Conservation (phyloP, 2,113 vertebrate species). For the Microcebus murinus region DNA sequence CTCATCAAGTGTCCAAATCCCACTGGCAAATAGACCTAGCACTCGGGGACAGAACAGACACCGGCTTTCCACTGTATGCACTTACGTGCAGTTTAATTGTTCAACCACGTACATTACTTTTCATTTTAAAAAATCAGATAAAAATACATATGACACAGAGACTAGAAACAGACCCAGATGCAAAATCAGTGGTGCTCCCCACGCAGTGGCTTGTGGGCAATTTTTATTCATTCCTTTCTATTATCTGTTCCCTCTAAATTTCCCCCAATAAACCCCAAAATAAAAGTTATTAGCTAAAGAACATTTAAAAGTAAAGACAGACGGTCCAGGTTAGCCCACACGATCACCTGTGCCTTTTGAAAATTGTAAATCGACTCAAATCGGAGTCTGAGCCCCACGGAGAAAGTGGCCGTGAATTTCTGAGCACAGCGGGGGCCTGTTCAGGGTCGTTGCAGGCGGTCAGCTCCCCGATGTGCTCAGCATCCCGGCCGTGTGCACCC, state of each 20-base stretch:
- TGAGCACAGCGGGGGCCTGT: not conserved
- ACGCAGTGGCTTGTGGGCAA: not conserved
- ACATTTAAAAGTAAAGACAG: slow-evolving; percentile 43
- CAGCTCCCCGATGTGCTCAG: not conserved
- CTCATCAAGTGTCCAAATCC: not conserved
- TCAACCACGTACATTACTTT: not conserved
- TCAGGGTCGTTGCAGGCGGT: not conserved
- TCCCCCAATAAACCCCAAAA: not conserved
- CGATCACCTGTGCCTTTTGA: not conserved
- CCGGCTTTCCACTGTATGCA: not conserved
- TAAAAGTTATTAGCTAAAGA: slow-evolving; percentile 12
- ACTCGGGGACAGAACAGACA: not conserved
- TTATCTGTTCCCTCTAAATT: not conserved
- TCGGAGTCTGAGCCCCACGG: not conserved
- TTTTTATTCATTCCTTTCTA: not conserved
- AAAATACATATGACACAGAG: not conserved
- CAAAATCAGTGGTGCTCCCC: not conserved
- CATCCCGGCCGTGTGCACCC: not conserved
- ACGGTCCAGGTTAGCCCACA: not conserved
- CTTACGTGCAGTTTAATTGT: not conserved
- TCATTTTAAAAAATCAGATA: not conserved
- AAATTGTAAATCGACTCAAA: not conserved
- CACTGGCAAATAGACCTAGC: not conserved
- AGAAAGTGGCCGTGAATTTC: not conserved
- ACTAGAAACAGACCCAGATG: not conserved